These are phyloP conservation scores for Leucozona laternaria DNA, from an alignment of 2,888 invertebrate species.

Conservation along the genomic window DNA sequence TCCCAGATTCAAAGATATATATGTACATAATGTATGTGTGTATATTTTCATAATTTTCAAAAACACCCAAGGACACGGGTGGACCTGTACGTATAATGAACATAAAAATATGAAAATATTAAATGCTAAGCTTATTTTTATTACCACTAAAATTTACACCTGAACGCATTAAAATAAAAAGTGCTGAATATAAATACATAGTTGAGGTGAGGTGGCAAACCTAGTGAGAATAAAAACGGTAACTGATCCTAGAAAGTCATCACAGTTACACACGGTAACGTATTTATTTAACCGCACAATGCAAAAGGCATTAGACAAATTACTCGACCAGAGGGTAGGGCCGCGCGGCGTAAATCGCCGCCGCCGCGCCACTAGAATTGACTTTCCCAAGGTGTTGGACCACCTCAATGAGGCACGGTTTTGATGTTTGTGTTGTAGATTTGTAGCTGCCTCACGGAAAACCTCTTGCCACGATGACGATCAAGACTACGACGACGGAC, in stretches of 20 bases:
- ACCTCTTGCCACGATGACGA: conserved; percentile 42
- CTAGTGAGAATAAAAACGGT: conserved; percentile 55
- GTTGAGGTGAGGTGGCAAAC: conserved; percentile 56
- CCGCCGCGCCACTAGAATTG: conserved; percentile 25
- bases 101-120: conserved; percentile 65
- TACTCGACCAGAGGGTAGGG: conserved; percentile 63
- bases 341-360: conserved; percentile 42
- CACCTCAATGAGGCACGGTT: conserved; percentile 75
- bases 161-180: conserved; percentile 63
- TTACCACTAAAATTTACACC: conserved; percentile 74
- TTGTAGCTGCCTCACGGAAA: conserved; percentile 64
- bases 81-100: conserved; percentile 20
- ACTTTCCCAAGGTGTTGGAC: conserved; percentile 75
- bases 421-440: conserved; percentile 67
- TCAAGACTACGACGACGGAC: conserved; percentile 18
- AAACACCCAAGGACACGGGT: conserved; percentile 40
- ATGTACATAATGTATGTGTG: too few relatives aligned
- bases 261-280: conserved; percentile 43
- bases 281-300: conserved; percentile 54
- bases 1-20: neutral
- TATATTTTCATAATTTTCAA: neutral
- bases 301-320: conserved; percentile 69
- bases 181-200: conserved; percentile 23
- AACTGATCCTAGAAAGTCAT: conserved; percentile 58
- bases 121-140: conserved; percentile 69